Conservation (phyloP, 64 coral and sea anemone species). For the Acropora yongei region DNA sequence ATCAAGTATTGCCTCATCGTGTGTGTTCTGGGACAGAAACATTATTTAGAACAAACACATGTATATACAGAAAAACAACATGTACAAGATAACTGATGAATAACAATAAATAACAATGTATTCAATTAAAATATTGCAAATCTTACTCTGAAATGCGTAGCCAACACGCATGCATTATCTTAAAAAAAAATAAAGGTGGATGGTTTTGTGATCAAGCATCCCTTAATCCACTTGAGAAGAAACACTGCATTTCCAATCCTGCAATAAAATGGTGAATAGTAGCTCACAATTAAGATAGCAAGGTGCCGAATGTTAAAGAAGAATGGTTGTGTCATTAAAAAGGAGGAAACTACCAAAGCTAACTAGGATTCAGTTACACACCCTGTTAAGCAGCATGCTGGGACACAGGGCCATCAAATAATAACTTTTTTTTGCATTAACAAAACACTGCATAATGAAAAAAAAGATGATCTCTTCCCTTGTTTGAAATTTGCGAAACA, state of each 20-base stretch:
- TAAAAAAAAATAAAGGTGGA: constrained; percentile 52
- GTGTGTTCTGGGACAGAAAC: constrained; percentile 35
- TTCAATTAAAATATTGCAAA: neutral
- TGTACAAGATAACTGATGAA: neutral
- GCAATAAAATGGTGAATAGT: neutral
- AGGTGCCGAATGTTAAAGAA: neutral
- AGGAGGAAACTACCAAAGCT: neutral
- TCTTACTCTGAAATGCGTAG: constrained; percentile 53
- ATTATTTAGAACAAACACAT: neutral
- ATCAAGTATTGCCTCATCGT: constrained; percentile 48
- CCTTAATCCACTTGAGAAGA: constrained; percentile 60
- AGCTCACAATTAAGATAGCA: neutral
- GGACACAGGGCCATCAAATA: neutral
- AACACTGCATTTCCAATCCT: constrained; percentile 71
- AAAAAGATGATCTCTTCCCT: no score
- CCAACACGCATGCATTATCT: constrained; percentile 66
- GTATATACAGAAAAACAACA: neutral
- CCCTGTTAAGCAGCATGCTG: neutral
- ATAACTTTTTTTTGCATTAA: neutral
- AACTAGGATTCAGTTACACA: neutral
- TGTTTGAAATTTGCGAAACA: no score
- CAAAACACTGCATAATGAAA: neutral
- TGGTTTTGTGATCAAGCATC: constrained; percentile 3
- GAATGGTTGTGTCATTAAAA: neutral
- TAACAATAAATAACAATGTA: neutral